phyloP scores from a whole-genome alignment of 2,888 invertebrate genomes.

The Rhopalosiphum nymphaeae region DNA sequence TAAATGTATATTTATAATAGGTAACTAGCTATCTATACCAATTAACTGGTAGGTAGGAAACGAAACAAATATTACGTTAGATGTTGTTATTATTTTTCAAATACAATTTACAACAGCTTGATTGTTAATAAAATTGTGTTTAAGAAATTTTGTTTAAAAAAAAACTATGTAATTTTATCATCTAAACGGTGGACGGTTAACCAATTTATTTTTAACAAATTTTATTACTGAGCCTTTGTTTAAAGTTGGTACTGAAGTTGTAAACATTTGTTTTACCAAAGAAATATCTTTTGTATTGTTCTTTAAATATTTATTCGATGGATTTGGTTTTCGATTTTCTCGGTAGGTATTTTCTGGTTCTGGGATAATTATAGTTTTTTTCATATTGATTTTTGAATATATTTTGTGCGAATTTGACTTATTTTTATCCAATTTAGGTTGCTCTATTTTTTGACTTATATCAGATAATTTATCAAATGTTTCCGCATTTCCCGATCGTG shows the following conservation, averaged over 20 bases:
- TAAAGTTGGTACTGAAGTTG: not conserved
- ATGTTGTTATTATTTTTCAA: not conserved
- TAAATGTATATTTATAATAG: not conserved
- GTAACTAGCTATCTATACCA: not conserved
- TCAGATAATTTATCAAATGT: not conserved
- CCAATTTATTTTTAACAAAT: not conserved
- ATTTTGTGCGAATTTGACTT: not conserved
- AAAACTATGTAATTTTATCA: not conserved
- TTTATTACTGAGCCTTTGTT: not conserved
- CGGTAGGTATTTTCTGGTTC: not conserved
- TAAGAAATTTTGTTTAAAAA: not conserved
- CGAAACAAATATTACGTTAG: not conserved
- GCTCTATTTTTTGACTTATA: not conserved
- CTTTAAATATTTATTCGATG: not conserved
- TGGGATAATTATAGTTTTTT: not conserved
- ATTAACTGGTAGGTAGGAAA: not conserved
- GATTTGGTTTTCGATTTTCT: not conserved
- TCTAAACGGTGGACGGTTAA: constrained; percentile 11
- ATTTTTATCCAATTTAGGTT: not conserved
- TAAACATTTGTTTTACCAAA: not conserved
- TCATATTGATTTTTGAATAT: not conserved
- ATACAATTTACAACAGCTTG: not conserved
- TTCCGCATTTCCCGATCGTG: not conserved
- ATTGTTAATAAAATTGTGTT: not conserved
- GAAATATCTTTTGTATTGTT: not conserved